These are phyloP conservation scores for Merops nubicus DNA, from an alignment of 2,113 vertebrate species.

Conservation along the genomic window DNA sequence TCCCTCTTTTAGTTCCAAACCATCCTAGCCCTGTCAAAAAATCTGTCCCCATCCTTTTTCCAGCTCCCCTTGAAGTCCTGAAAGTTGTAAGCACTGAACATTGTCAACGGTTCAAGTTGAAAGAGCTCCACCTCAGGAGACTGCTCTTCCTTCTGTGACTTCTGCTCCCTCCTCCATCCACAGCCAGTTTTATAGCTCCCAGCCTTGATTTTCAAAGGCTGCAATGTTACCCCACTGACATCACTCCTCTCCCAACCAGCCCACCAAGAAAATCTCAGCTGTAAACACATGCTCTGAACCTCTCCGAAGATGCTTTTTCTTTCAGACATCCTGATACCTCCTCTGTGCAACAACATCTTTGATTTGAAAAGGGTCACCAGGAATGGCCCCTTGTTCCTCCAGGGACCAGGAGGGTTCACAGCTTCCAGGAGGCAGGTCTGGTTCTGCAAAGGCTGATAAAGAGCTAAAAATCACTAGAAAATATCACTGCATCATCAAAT, in stretches of 20 bases:
- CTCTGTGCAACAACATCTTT: neutral
- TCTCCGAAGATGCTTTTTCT: neutral
- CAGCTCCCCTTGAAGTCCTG: accelerated
- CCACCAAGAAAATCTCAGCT: neutral
- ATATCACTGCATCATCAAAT: neutral
- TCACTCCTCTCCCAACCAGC: neutral
- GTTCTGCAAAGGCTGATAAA: neutral
- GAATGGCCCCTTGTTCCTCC: neutral
- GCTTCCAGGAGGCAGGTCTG: neutral
- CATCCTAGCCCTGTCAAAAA: neutral
- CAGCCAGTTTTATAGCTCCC: neutral
- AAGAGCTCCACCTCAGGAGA: neutral
- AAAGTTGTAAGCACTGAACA: neutral
- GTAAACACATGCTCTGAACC: neutral
- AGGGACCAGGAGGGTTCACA: neutral
- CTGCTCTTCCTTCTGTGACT: neutral
- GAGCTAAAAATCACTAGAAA: neutral
- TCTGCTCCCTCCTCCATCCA: neutral
- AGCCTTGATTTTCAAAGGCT: neutral
- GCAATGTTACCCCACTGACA: neutral
- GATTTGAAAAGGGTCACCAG: neutral
- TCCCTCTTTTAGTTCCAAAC: neutral
- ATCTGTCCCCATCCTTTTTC: neutral
- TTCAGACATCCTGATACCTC: neutral
- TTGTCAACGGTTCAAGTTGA: neutral